Evolutionary conservation across 2,113 vertebrate species (phyloP).

Genomic region (Mirounga angustirostris): DNA sequence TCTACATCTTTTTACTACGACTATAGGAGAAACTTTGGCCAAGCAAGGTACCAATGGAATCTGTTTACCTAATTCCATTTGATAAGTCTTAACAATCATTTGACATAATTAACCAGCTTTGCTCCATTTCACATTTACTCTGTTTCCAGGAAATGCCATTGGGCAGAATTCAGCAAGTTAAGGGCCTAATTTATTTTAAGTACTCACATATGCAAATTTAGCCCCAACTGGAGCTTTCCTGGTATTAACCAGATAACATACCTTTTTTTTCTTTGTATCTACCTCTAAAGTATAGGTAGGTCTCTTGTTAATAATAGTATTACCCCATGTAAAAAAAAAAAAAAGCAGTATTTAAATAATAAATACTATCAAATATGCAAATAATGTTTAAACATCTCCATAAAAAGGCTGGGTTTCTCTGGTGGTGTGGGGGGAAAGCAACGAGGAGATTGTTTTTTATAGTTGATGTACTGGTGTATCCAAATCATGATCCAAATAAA

Average conservation of each 20-base stretch:
- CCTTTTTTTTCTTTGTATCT: not conserved
- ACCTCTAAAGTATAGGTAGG: not conserved
- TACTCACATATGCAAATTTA: not conserved
- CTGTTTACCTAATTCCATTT: not conserved
- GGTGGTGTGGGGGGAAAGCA: not conserved
- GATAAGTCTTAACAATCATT: not conserved
- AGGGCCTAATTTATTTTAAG: not conserved
- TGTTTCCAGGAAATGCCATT: not conserved
- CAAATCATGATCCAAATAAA: slow-evolving; percentile 34
- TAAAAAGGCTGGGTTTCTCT: not conserved
- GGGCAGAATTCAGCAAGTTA: slow-evolving; percentile 27
- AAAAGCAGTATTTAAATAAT: not conserved
- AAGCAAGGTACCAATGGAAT: not conserved
- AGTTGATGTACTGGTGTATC: not conserved
- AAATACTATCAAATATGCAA: not conserved
- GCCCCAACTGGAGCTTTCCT: not conserved
- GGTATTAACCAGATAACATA: not conserved
- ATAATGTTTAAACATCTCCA: not conserved
- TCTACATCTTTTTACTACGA: not conserved
- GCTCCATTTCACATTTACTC: not conserved
- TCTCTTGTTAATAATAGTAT: slow-evolving; percentile 1
- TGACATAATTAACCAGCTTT: not conserved
- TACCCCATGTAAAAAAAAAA: not conserved
- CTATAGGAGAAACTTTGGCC: not conserved
- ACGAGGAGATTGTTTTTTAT: not conserved